Evolutionary conservation across 2,113 vertebrate genomes (phyloP), one percentile per base, ranked within the genome.

Genomic region (Chaetura pelagica): DNA sequence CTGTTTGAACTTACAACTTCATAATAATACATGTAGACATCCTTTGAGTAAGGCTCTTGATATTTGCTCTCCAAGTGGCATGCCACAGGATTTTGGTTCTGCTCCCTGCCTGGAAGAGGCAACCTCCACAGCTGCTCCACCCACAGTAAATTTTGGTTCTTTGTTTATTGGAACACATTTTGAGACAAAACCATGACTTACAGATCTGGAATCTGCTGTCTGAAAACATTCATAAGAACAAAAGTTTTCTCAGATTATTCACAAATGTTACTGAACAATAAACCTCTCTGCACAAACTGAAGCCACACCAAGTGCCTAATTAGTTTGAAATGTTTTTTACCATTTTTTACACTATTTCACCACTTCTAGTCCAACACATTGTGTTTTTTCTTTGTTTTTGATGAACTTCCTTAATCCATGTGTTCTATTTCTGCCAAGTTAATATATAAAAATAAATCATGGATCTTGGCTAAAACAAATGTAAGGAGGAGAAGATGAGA

Each of bases 211-310:
- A 94, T 96, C 68, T 88, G 59, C 26, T 90, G 71, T 77, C 85
- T 84, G 67, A 88, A 90, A 90, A 64, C 75, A 67, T 55, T 96
- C 14, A 55, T 32, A 76, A 30, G 59, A 93, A 89, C 42, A 87
- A 82, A 87, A 90, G 35, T 68, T 91, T 94, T 71, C 86, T 75
- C 76, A 90, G 76, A 94, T 94, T 92, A 74, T 96, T 96, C 64
- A 90, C 91, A 96, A 94, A 91, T 94, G 86, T 94, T 94, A 64
- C 23, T 64, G 64, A 87, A 93, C 80, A 87, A 68, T 89, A 87
- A 92, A 93, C 89, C 1, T 62, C 40, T 76, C 64, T 74, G 32
- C 29, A 57, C 34, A 86, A 34, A 19, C 34, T 78, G 82, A 88
- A 88, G 68, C 67, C 76, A 81, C 81, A 80, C 61, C 59, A 72